These are phyloP conservation scores for Amiota communis DNA, from an alignment of 2,888 invertebrate genomes.

Conservation along the genomic window DNA sequence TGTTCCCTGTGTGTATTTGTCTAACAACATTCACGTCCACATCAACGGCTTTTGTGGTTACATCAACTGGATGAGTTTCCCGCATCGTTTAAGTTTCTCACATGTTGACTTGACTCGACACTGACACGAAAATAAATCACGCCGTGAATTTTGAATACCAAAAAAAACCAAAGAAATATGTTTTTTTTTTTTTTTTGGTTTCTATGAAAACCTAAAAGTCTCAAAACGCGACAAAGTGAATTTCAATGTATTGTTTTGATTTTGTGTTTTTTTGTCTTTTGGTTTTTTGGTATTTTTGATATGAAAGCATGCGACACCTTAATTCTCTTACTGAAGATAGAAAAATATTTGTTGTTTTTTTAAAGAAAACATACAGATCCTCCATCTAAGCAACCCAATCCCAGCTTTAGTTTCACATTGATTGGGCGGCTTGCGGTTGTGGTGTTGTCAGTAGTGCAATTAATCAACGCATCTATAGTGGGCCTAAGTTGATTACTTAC, in stretches of 20 bases:
- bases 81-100: conserved; percentile 55
- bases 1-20: background rate
- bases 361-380: conserved; percentile 51
- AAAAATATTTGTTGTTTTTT: conserved; percentile 58
- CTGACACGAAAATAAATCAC: conserved; percentile 66
- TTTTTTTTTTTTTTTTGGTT: background rate
- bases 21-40: background rate
- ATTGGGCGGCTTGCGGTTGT: conserved; percentile 53
- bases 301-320: conserved; percentile 20
- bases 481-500: conserved; percentile 34
- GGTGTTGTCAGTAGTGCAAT: conserved; percentile 59
- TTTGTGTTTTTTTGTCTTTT: conserved; percentile 45
- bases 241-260: conserved; percentile 38
- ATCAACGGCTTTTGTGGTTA: conserved; percentile 17
- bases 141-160: conserved; percentile 3
- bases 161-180: background rate
- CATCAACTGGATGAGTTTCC: conserved; percentile 54
- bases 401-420: conserved; percentile 19
- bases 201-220: conserved; percentile 30
- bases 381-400: conserved; percentile 27
- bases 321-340: conserved; percentile 48
- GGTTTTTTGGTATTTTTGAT: conserved; percentile 27
- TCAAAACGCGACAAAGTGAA: conserved; percentile 8
- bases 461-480: conserved; percentile 61
- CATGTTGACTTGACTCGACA: conserved; percentile 32